A percentile compares a stretch with the other conserved stretches of the same genome.
phyloP scores from a whole-genome alignment of 2,888 invertebrate species.

The Heliconius erato region DNA sequence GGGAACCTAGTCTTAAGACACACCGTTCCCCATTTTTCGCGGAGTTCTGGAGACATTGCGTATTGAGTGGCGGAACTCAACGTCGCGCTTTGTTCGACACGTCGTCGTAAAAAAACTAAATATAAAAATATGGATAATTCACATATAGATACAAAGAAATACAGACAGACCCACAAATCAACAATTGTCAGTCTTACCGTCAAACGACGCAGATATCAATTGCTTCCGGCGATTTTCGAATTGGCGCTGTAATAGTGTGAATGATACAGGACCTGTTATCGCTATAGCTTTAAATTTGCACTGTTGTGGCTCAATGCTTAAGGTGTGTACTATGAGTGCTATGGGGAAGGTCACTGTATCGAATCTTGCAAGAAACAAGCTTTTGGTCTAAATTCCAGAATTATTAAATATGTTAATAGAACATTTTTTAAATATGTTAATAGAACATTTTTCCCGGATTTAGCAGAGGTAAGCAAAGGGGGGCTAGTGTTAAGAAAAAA shows the following conservation, averaged over 20 bases:
- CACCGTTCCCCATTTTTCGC: too few species aligned
- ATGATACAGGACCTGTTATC: not conserved
- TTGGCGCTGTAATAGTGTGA: conserved; percentile 55
- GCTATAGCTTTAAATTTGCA: not conserved
- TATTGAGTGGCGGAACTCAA: too few species aligned
- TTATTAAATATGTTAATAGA: not conserved
- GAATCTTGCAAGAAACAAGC: not conserved
- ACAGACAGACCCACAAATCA: conserved; percentile 1
- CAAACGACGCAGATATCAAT: conserved; percentile 41
- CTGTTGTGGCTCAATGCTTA: not conserved
- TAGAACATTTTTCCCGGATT: too few species aligned
- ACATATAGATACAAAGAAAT: not conserved
- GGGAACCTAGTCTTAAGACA: too few species aligned
- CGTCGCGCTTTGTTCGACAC: too few species aligned
- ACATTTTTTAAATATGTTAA: too few species aligned
- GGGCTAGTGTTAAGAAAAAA: not conserved
- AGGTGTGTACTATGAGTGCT: not conserved
- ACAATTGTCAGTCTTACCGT: conserved; percentile 19
- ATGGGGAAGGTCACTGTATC: not conserved
- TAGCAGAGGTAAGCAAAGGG: not conserved
- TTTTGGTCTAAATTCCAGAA: not conserved
- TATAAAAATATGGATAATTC: too few species aligned
- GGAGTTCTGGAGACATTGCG: too few species aligned
- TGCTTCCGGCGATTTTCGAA: conserved; percentile 65
- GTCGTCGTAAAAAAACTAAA: too few species aligned